A percentile compares a stretch with the other conserved stretches of the same genome.
phyloP scores from a whole-genome alignment of 2,113 vertebrate species.

The Phrynosoma platyrhinos region DNA sequence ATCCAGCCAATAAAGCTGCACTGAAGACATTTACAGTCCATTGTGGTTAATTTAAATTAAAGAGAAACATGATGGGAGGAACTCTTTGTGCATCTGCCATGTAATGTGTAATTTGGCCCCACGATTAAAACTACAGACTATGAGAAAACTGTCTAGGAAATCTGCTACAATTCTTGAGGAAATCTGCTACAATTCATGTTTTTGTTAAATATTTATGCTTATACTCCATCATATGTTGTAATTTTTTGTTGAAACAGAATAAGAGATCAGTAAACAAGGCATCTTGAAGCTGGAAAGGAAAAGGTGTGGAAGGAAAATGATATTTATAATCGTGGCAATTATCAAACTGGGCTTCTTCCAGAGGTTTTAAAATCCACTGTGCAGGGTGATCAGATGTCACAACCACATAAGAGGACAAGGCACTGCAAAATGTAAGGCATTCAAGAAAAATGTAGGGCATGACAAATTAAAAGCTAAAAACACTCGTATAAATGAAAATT shows the following conservation, averaged over 20 bases:
- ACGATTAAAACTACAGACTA: neutral
- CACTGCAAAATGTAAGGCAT: too few relatives aligned
- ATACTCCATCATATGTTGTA: neutral
- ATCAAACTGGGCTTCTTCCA: neutral
- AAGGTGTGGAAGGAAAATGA: neutral
- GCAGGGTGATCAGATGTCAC: too few relatives aligned
- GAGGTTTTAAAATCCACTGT: neutral
- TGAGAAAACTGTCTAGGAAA: neutral
- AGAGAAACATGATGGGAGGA: neutral
- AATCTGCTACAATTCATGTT: neutral
- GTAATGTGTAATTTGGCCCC: neutral
- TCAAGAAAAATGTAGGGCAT: too few relatives aligned
- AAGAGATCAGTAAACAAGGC: neutral
- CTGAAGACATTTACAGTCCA: neutral
- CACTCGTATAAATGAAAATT: too few relatives aligned
- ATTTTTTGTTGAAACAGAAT: neutral
- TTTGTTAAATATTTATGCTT: neutral
- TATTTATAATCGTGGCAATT: neutral
- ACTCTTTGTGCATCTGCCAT: neutral
- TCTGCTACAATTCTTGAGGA: neutral
- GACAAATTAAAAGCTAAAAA: too few relatives aligned
- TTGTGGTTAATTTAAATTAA: neutral
- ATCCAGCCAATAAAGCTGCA: neutral
- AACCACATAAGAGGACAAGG: too few relatives aligned
- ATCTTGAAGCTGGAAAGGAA: neutral